Percentiles rank a stretch among this genome's conserved stretches.
phyloP scores from a whole-genome alignment of 2,797 vertebrate species.

The Gymnocypris eckloni region DNA sequence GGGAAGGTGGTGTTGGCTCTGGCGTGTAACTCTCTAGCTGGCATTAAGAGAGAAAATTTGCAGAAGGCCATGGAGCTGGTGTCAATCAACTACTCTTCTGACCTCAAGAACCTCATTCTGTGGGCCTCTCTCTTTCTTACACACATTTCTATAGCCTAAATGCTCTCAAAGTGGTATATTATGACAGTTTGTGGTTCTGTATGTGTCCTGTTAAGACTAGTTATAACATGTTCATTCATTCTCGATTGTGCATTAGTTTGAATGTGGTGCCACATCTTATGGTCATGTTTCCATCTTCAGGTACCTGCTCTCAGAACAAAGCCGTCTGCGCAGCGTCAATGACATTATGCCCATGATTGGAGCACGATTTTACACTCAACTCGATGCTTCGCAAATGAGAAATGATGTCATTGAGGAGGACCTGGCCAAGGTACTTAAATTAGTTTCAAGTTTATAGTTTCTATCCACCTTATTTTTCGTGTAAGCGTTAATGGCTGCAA shows the following conservation, averaged over 20 bases:
- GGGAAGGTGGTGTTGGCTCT: slow-evolving; percentile 99
- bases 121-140: slow-evolving; percentile 71
- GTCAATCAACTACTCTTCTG: slow-evolving; percentile 99
- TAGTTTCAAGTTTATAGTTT: background rate
- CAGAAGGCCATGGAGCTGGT: slow-evolving; percentile 99
- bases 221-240: slow-evolving; percentile 5
- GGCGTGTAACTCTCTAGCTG: slow-evolving; percentile 98
- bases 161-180: background rate
- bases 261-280: background rate
- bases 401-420: slow-evolving; percentile 99
- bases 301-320: slow-evolving; percentile 98
- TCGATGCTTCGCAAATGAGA: slow-evolving; percentile 98
- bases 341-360: slow-evolving; percentile 99
- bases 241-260: background rate
- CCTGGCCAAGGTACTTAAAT: slow-evolving; percentile 89
- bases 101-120: slow-evolving; percentile 99
- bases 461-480: background rate
- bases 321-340: slow-evolving; percentile 96
- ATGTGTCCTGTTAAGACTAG: background rate
- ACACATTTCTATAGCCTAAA: background rate
- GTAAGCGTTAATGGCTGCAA: background rate
- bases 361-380: slow-evolving; percentile 97
- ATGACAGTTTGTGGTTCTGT: background rate
- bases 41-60: slow-evolving; percentile 98
- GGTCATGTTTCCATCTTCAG: slow-evolving; percentile 66